Percentiles rank a stretch among this genome's conserved stretches.
These are phyloP conservation scores for Rotaria socialis DNA, from an alignment of 2,888 invertebrate genomes.

Conservation along the genomic window DNA sequence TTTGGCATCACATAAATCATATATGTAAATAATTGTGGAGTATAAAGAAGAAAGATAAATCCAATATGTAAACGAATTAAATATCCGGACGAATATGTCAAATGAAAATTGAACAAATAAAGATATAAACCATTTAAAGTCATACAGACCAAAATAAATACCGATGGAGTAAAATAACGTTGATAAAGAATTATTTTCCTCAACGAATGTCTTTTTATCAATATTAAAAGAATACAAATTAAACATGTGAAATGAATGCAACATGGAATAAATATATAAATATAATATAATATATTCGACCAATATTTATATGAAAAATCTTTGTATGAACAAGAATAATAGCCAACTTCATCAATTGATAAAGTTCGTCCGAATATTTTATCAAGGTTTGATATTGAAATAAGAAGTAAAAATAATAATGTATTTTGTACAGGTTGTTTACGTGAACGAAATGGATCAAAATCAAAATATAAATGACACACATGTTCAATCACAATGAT, in stretches of 20 bases:
- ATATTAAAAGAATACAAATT: neutral
- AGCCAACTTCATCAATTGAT: neutral
- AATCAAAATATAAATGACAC: neutral
- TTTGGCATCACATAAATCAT: neutral
- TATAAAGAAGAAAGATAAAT: neutral
- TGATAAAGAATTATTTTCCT: neutral
- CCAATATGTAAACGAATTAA: neutral
- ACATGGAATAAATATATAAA: neutral
- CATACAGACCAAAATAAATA: neutral
- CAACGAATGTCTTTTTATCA: neutral
- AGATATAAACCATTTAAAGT: neutral
- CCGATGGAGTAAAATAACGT: neutral
- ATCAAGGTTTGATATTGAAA: neutral
- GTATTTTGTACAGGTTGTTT: neutral
- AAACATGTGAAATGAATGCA: neutral
- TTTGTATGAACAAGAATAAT: neutral
- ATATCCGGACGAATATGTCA: neutral
- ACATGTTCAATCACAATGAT: neutral
- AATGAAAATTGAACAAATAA: neutral
- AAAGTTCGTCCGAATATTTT: neutral
- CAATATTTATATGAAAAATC: neutral
- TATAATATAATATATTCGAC: neutral
- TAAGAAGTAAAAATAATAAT: neutral
- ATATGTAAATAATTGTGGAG: neutral
- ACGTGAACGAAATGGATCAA: neutral